phyloP scores from a whole-genome alignment of 2,888 invertebrate genomes.

The Digitonthophagus gazella region DNA sequence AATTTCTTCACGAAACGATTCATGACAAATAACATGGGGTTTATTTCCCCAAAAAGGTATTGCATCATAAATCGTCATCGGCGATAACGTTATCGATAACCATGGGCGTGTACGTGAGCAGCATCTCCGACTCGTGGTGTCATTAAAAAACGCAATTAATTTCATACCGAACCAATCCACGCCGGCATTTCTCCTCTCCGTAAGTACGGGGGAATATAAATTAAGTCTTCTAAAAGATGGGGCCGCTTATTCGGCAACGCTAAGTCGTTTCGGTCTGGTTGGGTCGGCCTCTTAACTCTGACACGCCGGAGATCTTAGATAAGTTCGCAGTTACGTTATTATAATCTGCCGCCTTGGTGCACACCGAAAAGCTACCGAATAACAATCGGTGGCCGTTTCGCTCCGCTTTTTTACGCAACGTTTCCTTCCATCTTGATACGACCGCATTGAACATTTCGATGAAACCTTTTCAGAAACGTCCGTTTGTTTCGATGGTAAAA shows the following conservation, averaged over 20 bases:
- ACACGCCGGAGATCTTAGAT: background rate
- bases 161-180: background rate
- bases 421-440: background rate
- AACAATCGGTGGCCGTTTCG: background rate
- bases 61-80: background rate
- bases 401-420: background rate
- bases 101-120: background rate
- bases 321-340: background rate
- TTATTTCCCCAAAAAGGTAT: background rate
- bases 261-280: background rate
- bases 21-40: background rate
- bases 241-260: background rate
- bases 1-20: conserved; percentile 1
- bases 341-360: background rate
- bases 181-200: background rate
- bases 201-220: background rate
- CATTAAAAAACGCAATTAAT: background rate
- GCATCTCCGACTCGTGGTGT: background rate
- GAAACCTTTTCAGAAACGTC: background rate
- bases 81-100: no score
- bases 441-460: background rate
- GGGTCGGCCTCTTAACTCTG: background rate
- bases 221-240: background rate
- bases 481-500: background rate
- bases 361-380: background rate